Conservation (phyloP, 2,797 vertebrate genomes). For the Buceros bicornis region DNA sequence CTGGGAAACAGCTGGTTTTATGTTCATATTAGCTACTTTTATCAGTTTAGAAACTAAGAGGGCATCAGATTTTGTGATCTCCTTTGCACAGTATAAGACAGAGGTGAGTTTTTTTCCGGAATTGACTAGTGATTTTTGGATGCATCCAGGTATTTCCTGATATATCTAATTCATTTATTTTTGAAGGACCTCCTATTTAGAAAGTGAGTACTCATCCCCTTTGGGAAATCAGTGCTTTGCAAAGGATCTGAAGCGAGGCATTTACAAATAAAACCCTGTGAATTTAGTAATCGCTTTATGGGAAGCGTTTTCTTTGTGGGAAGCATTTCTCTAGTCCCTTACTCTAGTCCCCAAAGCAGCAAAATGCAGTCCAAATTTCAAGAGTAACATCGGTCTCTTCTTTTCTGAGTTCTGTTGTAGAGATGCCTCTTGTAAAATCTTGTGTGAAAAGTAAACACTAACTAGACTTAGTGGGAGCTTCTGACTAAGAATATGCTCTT, state of each 20-base stretch:
- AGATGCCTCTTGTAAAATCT: not conserved
- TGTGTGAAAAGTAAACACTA: not conserved
- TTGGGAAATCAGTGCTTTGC: not conserved
- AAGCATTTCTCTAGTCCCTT: not conserved
- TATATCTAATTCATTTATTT: not conserved
- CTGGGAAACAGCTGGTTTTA: slow-evolving; percentile 28
- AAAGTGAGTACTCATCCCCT: not conserved
- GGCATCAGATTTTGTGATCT: not conserved
- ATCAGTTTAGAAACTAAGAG: not conserved
- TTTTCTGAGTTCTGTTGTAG: not conserved
- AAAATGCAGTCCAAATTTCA: not conserved
- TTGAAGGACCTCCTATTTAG: not conserved
- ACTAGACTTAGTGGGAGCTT: not conserved
- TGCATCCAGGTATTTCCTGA: not conserved
- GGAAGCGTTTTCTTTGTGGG: not conserved
- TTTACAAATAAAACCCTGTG: not conserved
- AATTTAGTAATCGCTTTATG: not conserved
- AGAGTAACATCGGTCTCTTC: not conserved
- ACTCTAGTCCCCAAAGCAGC: not conserved
- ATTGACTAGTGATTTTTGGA: not conserved
- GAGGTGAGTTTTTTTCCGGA: not conserved
- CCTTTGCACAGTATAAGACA: not conserved
- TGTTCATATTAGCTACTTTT: not conserved
- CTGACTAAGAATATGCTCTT: not conserved
- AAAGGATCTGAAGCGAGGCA: not conserved